Conservation (phyloP, 1,140 invertebrate genomes). For the Drosophila biarmipes region DNA sequence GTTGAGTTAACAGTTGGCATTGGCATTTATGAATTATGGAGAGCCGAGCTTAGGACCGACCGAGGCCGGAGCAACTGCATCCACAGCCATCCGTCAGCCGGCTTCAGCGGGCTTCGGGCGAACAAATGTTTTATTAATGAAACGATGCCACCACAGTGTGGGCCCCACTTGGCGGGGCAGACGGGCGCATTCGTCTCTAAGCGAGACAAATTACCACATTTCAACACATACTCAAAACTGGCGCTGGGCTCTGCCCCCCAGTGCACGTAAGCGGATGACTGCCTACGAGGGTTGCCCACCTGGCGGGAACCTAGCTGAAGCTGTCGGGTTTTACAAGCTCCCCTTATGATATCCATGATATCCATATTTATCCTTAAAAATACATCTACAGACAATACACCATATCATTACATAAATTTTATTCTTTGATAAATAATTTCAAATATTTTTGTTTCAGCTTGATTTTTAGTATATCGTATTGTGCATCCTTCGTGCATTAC, state of each 20-base stretch:
- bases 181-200: conserved; percentile 62
- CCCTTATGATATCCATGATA: no score
- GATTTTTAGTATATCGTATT: no score
- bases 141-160: conserved; percentile 58
- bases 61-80: conserved; percentile 13
- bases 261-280: conserved; percentile 19
- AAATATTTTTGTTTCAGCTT: no score
- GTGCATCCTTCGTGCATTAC: no score
- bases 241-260: conserved; percentile 56
- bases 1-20: conserved; percentile 71
- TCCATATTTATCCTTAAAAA: no score
- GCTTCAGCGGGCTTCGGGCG: conserved; percentile 45
- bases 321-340: no score
- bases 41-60: conserved; percentile 43
- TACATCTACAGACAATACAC: no score
- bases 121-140: conserved; percentile 83
- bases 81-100: conserved; percentile 19
- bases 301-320: conserved; percentile 1
- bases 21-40: conserved; percentile 82
- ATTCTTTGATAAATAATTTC: no score
- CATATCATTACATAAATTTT: no score
- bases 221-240: conserved; percentile 81
- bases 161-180: conserved; percentile 31
- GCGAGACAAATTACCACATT: conserved; percentile 83
- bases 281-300: neutral